Evolutionary conservation across 2,888 invertebrate genomes (phyloP), one percentile per base, ranked within the genome.

Genomic region (Cancer borealis): DNA sequence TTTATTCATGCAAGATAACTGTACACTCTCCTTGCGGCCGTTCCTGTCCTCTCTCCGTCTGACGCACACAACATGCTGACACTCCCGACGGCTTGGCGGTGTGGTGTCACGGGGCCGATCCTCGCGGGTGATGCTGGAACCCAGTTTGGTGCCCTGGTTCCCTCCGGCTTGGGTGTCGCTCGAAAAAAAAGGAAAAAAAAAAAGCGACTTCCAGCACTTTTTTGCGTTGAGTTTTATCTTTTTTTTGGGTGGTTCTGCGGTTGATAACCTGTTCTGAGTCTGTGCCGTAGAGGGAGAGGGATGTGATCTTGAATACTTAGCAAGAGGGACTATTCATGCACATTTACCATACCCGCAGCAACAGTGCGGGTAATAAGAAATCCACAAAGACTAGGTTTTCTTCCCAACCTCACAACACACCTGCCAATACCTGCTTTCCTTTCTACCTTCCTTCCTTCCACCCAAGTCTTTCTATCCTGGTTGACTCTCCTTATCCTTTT

Each of bases 351-450:
- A 30, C 26, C 30, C 26, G n/a, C 30, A 30, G 79, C 79, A 12
- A 79, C 30, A 79, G 30, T 30, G 26, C 12, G 30, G 79, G 30
- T 12, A 79, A 30, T 14, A 79, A 30, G 26, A 30, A 26, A 79
- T 30, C 79, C 3, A 30, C 30, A 30, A 8, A 30, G 10, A 79
- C 79, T 21, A 21, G 30, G 30, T 30, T 79, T 30, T 26, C 26
- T 30, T 79, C 30, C 6, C 79, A 79, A 10, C 79, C 30, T 26
- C 12, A 4, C 30, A 30, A 8, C 30, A 17, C 30, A 30, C 79
- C 30, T 79, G 79, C 30, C 66, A 66, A 79, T 79, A 79, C 79
- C 79, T 30, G 79, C 79, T 54, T 90, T n/a, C 21, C 46, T 88
- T 45, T 8, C 88, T 88, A 21, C 46, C 88, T 88, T 47, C 30